Base-by-base conservation (phyloP, 2,797 vertebrate genomes). In the Eurystomus glaucurus region DNA sequence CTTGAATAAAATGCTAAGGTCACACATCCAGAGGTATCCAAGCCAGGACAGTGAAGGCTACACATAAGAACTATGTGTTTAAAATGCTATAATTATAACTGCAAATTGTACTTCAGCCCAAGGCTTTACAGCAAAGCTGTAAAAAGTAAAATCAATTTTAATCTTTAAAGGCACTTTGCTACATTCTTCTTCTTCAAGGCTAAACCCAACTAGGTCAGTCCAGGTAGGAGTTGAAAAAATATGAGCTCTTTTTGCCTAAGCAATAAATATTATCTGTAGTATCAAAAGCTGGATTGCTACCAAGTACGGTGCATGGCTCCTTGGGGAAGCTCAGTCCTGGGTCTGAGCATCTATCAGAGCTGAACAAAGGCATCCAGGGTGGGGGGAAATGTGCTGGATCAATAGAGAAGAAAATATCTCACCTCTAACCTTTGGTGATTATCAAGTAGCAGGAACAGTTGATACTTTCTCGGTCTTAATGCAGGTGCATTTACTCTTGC, bases 71-170 rank as follows among this genome's bases (percentile, higher is more conserved):
- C 52, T 51, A 8, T 85, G 77, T 93, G n/a, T 93, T 97, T 97
- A 96, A 96, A 93, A 90, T 50, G 66, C 87, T 90, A 7, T 85
- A 90, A 96, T 96, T 92, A 61, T 68, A 84, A 94, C 86, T 94
- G 74, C 84, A 96, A 94, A 94, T 90, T 85, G 58, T 94, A 88
- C 62, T 60, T 95, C 80, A 92, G 84, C 50, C 75, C 74, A 93
- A 83, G 88, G 78, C 72, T 97, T 96, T 90, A 96, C 69, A 94
- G 95, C 83, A 96, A 86, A 96, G 48, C 60, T 89, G 88, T 70
- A 82, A 90, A 84, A 96, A 86, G 85, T 83, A 93, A 97, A 95
- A 95, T 91, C 39, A 83, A 81, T 96, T 95, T 96, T 96, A 86
- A 93, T 96, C 92, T 97, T 90, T 95, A 97, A 95, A 76, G 81